These are phyloP conservation scores for Glossophaga mutica DNA, from an alignment of 2,797 vertebrate genomes.

Conservation along the genomic window DNA sequence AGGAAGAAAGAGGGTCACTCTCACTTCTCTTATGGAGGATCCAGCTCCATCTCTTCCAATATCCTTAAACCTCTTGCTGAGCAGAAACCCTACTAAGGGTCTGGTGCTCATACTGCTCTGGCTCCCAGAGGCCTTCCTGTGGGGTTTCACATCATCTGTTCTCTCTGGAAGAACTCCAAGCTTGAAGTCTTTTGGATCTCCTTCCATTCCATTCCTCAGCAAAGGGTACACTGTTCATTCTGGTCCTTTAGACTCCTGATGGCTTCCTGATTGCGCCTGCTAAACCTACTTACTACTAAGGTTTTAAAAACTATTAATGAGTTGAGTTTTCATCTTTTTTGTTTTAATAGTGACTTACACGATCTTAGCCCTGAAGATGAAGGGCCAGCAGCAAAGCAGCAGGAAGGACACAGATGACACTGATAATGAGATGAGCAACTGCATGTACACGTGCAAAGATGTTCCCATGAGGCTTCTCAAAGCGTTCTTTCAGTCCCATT, in stretches of 20 bases:
- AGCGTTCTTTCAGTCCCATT: not conserved
- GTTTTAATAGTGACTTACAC: not conserved
- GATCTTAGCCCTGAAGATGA: not conserved
- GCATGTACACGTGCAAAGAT: not conserved
- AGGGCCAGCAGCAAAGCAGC: not conserved
- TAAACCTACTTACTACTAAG: not conserved
- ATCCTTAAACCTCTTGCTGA: not conserved
- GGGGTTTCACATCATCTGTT: fast-evolving
- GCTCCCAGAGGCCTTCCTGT: not conserved
- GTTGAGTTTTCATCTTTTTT: not conserved
- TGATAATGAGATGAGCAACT: not conserved
- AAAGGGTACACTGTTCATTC: not conserved
- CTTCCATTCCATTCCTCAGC: not conserved
- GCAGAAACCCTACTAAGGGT: not conserved
- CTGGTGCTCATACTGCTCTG: too few species aligned
- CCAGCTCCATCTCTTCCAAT: not conserved
- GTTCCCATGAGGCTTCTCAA: not conserved
- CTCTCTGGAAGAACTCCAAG: not conserved
- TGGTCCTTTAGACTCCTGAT: not conserved
- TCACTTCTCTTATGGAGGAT: not conserved
- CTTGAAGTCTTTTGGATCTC: not conserved
- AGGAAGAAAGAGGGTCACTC: not conserved
- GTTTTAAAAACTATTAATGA: not conserved
- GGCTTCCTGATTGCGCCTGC: not conserved
- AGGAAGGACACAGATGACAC: not conserved